These are phyloP conservation scores for Euura lappo DNA, from an alignment of 1,140 invertebrate genomes.

Conservation along the genomic window DNA sequence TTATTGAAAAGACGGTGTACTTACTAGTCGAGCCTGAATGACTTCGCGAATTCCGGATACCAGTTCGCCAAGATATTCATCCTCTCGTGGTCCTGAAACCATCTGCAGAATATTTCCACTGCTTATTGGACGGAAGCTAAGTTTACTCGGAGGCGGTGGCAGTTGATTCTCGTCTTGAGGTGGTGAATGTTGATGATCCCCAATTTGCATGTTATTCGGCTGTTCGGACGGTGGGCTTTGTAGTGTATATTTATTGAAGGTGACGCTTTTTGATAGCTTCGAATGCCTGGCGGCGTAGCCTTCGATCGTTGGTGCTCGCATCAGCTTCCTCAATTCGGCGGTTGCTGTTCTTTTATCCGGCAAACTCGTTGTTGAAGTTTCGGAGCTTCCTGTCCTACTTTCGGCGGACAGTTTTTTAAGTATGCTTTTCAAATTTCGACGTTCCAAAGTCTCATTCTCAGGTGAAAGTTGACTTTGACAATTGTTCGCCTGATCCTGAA, in stretches of 20 bases:
- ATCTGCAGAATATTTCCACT: constrained; percentile 47
- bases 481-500: background rate
- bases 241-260: constrained; percentile 83
- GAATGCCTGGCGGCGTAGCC: constrained; percentile 86
- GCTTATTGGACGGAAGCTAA: constrained; percentile 55
- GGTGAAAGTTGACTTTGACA: constrained; percentile 60
- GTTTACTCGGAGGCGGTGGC: constrained; percentile 55
- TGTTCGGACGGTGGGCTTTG: constrained; percentile 73
- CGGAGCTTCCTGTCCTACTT: constrained; percentile 57
- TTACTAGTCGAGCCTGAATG: constrained; percentile 67
- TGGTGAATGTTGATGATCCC: constrained; percentile 26
- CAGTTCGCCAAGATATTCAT: constrained; percentile 79
- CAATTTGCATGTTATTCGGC: constrained; percentile 31
- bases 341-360: constrained; percentile 55
- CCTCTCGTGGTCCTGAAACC: constrained; percentile 58
- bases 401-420: constrained; percentile 80
- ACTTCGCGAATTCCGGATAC: constrained; percentile 77
- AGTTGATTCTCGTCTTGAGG: constrained; percentile 30
- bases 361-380: constrained; percentile 45
- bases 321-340: constrained; percentile 69
- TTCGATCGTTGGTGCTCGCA: constrained; percentile 81
- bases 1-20: constrained; percentile 17
- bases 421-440: constrained; percentile 83
- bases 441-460: constrained; percentile 84
- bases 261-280: constrained; percentile 87